These are phyloP conservation scores for Peromyscus melanophrys DNA, from an alignment of 2,797 vertebrate species.

Conservation along the genomic window DNA sequence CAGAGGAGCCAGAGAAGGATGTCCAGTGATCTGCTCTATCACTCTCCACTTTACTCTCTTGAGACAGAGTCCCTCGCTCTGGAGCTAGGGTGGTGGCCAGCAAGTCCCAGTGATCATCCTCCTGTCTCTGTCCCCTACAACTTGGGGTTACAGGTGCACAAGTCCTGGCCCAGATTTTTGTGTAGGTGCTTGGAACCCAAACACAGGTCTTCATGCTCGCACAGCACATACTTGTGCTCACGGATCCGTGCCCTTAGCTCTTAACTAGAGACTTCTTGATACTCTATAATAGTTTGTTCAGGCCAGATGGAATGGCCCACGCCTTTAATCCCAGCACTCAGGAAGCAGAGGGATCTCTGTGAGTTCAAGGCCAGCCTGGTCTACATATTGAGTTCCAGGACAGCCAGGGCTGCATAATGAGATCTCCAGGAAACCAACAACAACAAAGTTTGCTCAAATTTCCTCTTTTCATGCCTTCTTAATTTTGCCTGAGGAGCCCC, in stretches of 20 bases:
- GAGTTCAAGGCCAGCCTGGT: not conserved
- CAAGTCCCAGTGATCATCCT: not conserved
- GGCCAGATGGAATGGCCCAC: not conserved
- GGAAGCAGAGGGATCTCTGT: not conserved
- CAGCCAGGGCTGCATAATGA: not conserved
- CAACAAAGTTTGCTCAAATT: not conserved
- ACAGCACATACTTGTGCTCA: not conserved
- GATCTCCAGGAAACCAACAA: not conserved
- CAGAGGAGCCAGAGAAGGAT: not conserved
- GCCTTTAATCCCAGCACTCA: not conserved
- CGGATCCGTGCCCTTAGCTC: not conserved
- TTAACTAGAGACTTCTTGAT: not conserved
- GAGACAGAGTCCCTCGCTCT: not conserved
- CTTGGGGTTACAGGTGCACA: not conserved
- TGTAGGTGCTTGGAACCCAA: not conserved
- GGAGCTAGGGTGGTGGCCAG: not conserved
- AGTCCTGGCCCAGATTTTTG: not conserved
- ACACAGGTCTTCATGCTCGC: not conserved
- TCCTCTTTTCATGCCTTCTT: conserved; percentile 22
- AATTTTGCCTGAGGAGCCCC: not conserved
- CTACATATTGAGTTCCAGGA: not conserved
- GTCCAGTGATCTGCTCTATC: not conserved
- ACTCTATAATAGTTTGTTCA: conserved; percentile 7
- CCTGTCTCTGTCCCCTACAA: not conserved
- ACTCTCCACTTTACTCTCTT: not conserved